Conservation (phyloP, 2,888 invertebrate genomes). For the Athalia circularis region DNA sequence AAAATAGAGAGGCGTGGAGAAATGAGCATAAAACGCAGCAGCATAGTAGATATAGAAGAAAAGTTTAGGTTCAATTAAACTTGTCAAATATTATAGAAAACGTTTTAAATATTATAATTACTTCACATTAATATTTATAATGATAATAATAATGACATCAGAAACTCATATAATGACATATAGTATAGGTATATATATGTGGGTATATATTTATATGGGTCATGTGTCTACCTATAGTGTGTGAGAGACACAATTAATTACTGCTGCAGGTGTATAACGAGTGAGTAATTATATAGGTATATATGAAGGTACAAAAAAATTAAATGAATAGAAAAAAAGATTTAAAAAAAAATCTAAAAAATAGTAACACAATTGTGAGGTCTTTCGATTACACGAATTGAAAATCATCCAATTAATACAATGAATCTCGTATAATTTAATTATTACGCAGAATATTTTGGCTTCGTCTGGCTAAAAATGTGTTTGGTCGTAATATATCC, state of each 20-base stretch:
- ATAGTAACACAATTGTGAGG: neutral
- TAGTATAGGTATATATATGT: neutral
- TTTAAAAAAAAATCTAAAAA: too few species aligned
- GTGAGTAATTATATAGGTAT: neutral
- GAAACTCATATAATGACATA: neutral
- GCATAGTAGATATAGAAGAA: constrained; percentile 70
- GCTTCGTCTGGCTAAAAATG: too few species aligned
- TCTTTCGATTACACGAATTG: neutral
- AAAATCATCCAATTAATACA: neutral
- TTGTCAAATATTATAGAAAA: constrained; percentile 47
- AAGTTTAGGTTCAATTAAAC: constrained; percentile 68
- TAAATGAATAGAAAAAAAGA: neutral
- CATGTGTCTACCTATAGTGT: too few species aligned
- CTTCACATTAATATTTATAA: neutral
- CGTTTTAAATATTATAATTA: neutral
- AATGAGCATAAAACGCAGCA: constrained; percentile 71
- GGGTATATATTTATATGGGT: too few species aligned
- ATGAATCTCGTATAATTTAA: neutral
- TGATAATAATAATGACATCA: too few species aligned
- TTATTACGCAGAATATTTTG: too few species aligned
- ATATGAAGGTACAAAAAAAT: neutral
- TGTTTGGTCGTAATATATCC: too few species aligned
- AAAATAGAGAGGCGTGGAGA: constrained; percentile 69
- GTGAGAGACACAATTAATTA: neutral
- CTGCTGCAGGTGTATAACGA: constrained; percentile 4